phyloP scores from a whole-genome alignment of 2,888 invertebrate genomes.

The Hymenopus coronatus region DNA sequence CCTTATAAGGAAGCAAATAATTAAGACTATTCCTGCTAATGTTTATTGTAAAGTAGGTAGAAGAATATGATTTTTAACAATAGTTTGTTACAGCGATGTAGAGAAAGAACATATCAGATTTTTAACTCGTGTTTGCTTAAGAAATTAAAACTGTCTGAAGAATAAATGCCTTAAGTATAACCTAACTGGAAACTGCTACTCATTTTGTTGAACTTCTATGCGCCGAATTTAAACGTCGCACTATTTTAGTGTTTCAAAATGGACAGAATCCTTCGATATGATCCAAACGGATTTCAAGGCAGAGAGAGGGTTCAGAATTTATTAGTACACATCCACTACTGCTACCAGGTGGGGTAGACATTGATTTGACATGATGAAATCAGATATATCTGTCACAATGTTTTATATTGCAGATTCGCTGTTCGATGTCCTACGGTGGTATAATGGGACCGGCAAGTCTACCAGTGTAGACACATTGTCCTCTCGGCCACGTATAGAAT shows the following conservation, averaged over 20 bases:
- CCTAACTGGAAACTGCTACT: neutral
- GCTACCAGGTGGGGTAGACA: neutral
- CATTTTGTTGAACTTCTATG: neutral
- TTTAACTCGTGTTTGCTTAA: too few relatives aligned
- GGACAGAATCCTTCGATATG: neutral
- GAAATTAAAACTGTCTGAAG: too few relatives aligned
- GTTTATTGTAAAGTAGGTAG: too few relatives aligned
- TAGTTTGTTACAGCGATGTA: too few relatives aligned
- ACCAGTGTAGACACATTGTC: neutral
- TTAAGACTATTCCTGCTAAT: too few relatives aligned
- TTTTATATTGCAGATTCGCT: neutral
- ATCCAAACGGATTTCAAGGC: neutral
- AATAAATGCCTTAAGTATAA: too few relatives aligned
- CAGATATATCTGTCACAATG: neutral
- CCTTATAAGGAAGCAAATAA: too few relatives aligned
- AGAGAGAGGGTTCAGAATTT: neutral
- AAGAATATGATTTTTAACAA: too few relatives aligned
- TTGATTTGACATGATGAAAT: neutral
- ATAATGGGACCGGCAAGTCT: neutral
- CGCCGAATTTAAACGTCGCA: neutral
- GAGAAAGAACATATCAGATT: too few relatives aligned
- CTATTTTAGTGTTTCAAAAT: neutral
- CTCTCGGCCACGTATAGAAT: neutral
- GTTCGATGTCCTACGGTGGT: neutral
- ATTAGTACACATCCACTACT: neutral